Conservation (phyloP, 2,888 invertebrate species). For the Leptinotarsa rubiginosa region DNA sequence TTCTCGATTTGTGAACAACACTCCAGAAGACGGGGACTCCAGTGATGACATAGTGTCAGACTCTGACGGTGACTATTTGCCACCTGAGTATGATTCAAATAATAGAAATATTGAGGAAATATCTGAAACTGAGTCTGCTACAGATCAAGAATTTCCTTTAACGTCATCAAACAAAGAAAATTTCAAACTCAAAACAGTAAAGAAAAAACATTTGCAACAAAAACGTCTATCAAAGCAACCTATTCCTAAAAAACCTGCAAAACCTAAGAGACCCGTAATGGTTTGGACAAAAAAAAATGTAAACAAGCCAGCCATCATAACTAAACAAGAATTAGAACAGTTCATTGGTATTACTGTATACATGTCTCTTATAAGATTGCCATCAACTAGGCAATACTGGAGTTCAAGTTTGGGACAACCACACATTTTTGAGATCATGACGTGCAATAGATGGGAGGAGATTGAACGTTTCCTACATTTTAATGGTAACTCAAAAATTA, state of each 20-base stretch:
- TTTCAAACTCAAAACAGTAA: background rate
- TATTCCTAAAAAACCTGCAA: background rate
- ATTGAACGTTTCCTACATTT: slow-evolving; percentile 33
- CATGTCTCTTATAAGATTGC: slow-evolving; percentile 23
- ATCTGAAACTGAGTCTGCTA: background rate
- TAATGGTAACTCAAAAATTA: slow-evolving; percentile 31
- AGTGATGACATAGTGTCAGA: background rate
- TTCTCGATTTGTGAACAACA: background rate
- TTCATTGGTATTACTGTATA: slow-evolving; percentile 15
- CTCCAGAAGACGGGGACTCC: background rate
- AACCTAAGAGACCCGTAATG: background rate
- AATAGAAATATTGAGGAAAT: background rate
- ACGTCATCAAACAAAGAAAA: background rate
- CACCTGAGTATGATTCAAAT: background rate
- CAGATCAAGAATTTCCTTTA: background rate
- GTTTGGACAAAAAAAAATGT: background rate
- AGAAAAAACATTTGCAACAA: background rate
- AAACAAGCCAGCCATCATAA: slow-evolving; percentile 21
- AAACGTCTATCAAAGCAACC: background rate
- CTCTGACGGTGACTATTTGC: background rate
- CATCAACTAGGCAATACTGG: slow-evolving; percentile 32
- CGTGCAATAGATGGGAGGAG: slow-evolving; percentile 32
- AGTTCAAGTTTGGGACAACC: slow-evolving; percentile 27
- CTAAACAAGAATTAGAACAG: slow-evolving; percentile 12
- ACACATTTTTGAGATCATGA: slow-evolving; percentile 24